Percentiles rank a stretch among this genome's conserved stretches.
phyloP scores from a whole-genome alignment of 2,797 vertebrate species.

The Spea hammondii region DNA sequence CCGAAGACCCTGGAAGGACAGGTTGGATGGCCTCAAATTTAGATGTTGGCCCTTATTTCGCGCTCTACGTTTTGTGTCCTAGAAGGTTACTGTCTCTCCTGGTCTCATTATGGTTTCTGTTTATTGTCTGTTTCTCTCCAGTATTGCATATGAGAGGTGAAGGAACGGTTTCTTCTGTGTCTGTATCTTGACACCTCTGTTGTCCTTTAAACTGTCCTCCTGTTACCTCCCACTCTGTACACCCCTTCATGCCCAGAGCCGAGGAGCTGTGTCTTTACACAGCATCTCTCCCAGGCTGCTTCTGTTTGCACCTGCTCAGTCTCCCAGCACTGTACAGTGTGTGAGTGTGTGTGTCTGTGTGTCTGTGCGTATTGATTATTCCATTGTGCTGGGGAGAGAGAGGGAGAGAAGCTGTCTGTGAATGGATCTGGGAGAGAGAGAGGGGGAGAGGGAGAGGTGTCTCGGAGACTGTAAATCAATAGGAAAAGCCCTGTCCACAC shows the following conservation, averaged over 20 bases:
- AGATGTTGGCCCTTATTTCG: not conserved
- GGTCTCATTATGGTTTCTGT: not conserved
- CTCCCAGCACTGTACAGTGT: constrained; percentile 44
- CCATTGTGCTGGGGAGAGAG: constrained; percentile 50
- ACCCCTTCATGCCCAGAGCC: constrained; percentile 44
- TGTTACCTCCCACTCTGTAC: constrained; percentile 31
- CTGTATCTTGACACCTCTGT: constrained; percentile 29
- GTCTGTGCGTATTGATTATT: constrained; percentile 53
- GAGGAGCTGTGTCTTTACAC: constrained; percentile 17
- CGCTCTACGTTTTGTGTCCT: not conserved
- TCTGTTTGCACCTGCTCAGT: constrained; percentile 52
- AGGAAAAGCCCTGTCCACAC: constrained; percentile 54
- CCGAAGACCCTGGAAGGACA: not conserved
- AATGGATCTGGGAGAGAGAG: constrained; percentile 51
- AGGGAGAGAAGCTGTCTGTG: constrained; percentile 52
- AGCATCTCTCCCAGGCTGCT: constrained; percentile 39
- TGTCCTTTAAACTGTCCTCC: constrained; percentile 40
- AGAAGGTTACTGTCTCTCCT: not conserved
- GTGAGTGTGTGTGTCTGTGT: constrained; percentile 35
- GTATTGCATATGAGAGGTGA: not conserved
- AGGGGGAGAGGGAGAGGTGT: constrained; percentile 50
- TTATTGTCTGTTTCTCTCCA: not conserved
- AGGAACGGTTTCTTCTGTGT: not conserved
- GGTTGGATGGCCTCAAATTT: not conserved
- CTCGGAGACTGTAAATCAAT: constrained; percentile 54